Conservation (phyloP, 1,140 invertebrate genomes). For the Danaus melanippus region DNA sequence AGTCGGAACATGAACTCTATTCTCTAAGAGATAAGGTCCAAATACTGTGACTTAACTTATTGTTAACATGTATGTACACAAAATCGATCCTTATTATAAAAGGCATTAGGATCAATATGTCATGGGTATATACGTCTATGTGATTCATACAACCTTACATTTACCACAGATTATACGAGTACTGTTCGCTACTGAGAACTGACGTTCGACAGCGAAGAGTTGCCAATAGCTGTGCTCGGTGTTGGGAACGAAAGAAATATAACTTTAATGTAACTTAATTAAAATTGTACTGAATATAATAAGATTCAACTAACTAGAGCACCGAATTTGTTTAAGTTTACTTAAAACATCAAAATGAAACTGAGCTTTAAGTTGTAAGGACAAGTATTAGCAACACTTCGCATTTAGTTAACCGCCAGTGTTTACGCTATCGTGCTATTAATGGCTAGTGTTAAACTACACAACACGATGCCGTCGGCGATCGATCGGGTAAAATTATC, state of each 20-base stretch:
- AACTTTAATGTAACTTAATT: conserved; percentile 2
- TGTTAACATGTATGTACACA: not conserved
- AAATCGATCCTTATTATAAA: conserved; percentile 13
- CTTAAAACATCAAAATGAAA: too few species aligned
- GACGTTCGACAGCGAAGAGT: conserved; percentile 1
- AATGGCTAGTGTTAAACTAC: too few species aligned
- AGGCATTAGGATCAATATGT: conserved; percentile 4
- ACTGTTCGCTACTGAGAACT: not conserved
- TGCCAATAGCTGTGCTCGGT: not conserved
- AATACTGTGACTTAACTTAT: conserved; percentile 10
- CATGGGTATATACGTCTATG: not conserved
- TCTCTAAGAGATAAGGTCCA: conserved; percentile 23
- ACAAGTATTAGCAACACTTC: not conserved
- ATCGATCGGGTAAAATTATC: conserved; percentile 34
- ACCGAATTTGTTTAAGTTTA: too few species aligned
- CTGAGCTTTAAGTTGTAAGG: too few species aligned
- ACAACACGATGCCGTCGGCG: not conserved
- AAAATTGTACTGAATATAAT: not conserved
- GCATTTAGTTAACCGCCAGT: not conserved
- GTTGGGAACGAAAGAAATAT: too few species aligned
- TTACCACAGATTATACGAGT: not conserved
- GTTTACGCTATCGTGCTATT: too few species aligned
- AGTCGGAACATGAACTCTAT: conserved; percentile 23
- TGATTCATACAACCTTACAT: not conserved
- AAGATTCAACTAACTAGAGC: too few species aligned